phyloP scores from a whole-genome alignment of 1,140 invertebrate genomes.

The Macrocentrus cingulum region DNA sequence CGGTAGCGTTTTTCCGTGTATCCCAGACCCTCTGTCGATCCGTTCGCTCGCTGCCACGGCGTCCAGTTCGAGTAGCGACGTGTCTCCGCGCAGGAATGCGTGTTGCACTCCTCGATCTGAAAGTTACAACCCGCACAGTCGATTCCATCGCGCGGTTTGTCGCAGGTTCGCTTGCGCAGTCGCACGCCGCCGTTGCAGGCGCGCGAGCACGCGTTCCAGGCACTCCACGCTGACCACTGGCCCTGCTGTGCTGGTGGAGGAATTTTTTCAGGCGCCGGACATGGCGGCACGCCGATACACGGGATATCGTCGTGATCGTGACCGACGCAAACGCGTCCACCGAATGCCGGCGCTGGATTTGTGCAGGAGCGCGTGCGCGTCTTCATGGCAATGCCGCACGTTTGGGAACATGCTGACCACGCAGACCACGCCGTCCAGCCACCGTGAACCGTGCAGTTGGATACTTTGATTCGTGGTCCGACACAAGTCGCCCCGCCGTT shows the following conservation, averaged over 20 bases:
- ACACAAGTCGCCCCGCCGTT: conserved; percentile 72
- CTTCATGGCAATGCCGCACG: conserved; percentile 78
- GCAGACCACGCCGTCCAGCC: conserved; percentile 86
- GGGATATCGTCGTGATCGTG: conserved; percentile 75
- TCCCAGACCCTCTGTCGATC: conserved; percentile 57
- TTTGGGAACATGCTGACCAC: conserved; percentile 83
- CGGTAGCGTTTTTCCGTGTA: conserved; percentile 74
- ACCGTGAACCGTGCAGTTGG: conserved; percentile 81
- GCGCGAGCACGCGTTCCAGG: conserved; percentile 68
- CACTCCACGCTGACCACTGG: conserved; percentile 73
- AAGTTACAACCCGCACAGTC: conserved; percentile 70
- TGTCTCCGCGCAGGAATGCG: conserved; percentile 67
- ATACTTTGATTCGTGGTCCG: conserved; percentile 64
- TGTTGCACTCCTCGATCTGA: conserved; percentile 71
- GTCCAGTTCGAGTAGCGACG: conserved; percentile 74
- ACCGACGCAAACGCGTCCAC: conserved; percentile 82
- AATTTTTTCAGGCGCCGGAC: conserved; percentile 65
- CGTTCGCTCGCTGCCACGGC: conserved; percentile 68
- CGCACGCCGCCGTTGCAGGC: conserved; percentile 62
- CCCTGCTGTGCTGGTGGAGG: conserved; percentile 67
- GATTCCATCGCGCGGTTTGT: conserved; percentile 66
- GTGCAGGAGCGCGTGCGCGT: conserved; percentile 76
- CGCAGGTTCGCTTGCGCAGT: conserved; percentile 63
- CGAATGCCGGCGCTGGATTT: conserved; percentile 79
- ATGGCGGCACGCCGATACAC: conserved; percentile 78